Evolutionary conservation across 2,888 invertebrate genomes (phyloP).

Genomic region (Slavum lentiscoides): DNA sequence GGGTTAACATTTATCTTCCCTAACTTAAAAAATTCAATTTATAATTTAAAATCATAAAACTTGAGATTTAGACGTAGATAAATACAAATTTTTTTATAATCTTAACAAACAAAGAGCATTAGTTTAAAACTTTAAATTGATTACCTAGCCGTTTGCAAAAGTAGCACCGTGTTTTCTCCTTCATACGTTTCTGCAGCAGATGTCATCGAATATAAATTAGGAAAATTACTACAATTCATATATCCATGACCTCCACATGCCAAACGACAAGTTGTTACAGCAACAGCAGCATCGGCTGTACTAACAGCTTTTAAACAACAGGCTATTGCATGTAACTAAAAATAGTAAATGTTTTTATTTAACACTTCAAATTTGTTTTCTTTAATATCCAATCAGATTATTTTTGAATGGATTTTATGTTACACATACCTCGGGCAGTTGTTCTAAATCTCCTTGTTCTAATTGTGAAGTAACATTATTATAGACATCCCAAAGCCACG

Average conservation of each 20-base stretch:
- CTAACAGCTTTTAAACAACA: conserved; percentile 90
- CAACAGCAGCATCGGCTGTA: conserved; percentile 73
- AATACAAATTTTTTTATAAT: too few species aligned
- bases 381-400: neutral
- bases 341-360: conserved; percentile 3
- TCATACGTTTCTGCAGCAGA: conserved; percentile 93
- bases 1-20: too few species aligned
- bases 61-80: too few species aligned
- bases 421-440: conserved; percentile 74
- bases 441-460: conserved; percentile 78
- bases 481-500: conserved; percentile 83
- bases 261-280: conserved; percentile 83
- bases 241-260: conserved; percentile 97
- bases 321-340: conserved; percentile 83
- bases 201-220: conserved; percentile 78
- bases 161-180: conserved; percentile 93
- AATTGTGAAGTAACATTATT: conserved; percentile 80
- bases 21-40: too few species aligned
- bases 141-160: conserved; percentile 82
- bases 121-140: neutral
- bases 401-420: neutral
- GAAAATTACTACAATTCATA: conserved; percentile 84
- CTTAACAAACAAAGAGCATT: neutral
- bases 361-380: neutral
- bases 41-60: too few species aligned